A percentile compares a stretch with the other conserved stretches of the same genome.
Conservation (phyloP, 1,140 invertebrate species). For the Drosophila lacertosa region DNA sequence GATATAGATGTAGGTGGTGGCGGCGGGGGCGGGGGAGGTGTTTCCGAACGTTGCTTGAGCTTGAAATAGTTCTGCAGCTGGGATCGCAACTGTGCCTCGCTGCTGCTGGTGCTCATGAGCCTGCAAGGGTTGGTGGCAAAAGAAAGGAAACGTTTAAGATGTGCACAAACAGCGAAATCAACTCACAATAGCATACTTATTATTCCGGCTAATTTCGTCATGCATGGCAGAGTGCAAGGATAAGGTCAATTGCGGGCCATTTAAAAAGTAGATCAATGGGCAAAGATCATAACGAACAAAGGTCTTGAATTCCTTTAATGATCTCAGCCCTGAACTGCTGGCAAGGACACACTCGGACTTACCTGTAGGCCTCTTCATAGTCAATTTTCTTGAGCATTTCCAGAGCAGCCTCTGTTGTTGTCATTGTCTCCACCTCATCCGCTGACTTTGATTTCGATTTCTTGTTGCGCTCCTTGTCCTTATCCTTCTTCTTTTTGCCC, state of each 20-base stretch:
- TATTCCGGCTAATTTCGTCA: slow-evolving; percentile 41
- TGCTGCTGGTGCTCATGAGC: slow-evolving; percentile 44
- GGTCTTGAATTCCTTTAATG: background rate
- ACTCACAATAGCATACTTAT: slow-evolving; percentile 41
- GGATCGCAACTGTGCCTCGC: slow-evolving; percentile 46
- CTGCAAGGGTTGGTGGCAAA: slow-evolving; percentile 45
- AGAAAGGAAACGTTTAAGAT: slow-evolving; percentile 2
- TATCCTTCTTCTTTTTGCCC: slow-evolving; percentile 86
- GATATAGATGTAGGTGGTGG: background rate
- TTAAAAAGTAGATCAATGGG: background rate
- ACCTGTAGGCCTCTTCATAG: slow-evolving; percentile 88
- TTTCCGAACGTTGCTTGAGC: slow-evolving; percentile 27
- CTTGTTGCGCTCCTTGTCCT: slow-evolving; percentile 86
- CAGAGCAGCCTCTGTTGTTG: slow-evolving; percentile 36
- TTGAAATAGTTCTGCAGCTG: slow-evolving; percentile 50
- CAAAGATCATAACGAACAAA: slow-evolving; percentile 13
- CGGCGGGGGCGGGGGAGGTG: slow-evolving; percentile 47
- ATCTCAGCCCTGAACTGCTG: slow-evolving; percentile 27
- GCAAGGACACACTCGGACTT: slow-evolving; percentile 57
- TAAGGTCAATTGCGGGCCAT: slow-evolving; percentile 13
- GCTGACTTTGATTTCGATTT: slow-evolving; percentile 85
- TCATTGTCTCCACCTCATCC: slow-evolving; percentile 75
- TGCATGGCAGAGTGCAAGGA: slow-evolving; percentile 26
- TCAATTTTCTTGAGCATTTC: slow-evolving; percentile 85
- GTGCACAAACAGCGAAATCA: slow-evolving; percentile 7